A percentile compares a stretch with the other conserved stretches of the same genome.
These are phyloP conservation scores for Cossypha heuglini DNA, from an alignment of 2,797 vertebrate species.

Conservation along the genomic window DNA sequence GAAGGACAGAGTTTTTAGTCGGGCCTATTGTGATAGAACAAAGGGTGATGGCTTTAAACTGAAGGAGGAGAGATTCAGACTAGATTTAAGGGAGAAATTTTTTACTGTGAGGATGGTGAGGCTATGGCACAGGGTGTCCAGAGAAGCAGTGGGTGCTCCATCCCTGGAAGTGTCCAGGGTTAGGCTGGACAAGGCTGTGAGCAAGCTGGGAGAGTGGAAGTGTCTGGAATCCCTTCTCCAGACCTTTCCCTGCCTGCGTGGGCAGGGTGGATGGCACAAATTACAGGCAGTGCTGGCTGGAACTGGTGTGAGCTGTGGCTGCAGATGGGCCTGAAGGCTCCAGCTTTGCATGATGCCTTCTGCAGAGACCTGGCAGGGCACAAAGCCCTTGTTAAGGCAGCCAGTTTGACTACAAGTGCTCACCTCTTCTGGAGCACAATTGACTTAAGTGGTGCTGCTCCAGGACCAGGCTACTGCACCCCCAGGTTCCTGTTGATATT, in stretches of 20 bases:
- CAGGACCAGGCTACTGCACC: background rate
- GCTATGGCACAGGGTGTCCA: background rate
- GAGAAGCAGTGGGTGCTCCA: background rate
- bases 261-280: background rate
- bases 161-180: background rate
- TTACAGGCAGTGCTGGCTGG: background rate
- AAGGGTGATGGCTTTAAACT: background rate
- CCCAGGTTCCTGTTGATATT: background rate
- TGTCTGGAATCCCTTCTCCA: background rate
- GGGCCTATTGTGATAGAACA: too few species aligned
- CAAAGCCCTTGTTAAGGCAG: background rate
- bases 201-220: accelerated
- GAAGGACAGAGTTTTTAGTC: background rate
- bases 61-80: background rate
- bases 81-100: background rate
- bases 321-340: background rate
- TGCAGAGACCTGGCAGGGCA: background rate
- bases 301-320: background rate
- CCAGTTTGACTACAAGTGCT: background rate
- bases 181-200: accelerated
- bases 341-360: background rate
- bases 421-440: background rate
- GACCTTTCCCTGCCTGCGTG: accelerated
- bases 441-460: background rate
- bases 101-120: background rate